Base-by-base conservation (phyloP, 2,888 invertebrate genomes). In the Subacronicta megacephala region DNA sequence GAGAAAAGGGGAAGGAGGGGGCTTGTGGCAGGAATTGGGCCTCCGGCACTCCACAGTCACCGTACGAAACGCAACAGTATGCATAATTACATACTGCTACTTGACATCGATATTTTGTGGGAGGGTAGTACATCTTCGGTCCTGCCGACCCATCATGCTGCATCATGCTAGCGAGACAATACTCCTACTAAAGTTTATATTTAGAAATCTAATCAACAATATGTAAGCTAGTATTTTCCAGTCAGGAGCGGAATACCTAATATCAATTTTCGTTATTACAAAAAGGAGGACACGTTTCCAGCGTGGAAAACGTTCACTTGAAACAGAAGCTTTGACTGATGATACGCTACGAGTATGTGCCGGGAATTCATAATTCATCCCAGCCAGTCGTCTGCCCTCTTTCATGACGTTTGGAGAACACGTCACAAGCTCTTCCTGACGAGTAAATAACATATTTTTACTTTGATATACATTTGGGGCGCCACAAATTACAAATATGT, bases 301-400 rank as follows among this genome's bases (percentile, higher is more conserved):
- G n/a, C 42, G 31, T 26, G 23, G 38, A 50, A 51, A 44, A 46
- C 44, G 35, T 51, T 62, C 53, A 49, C 46, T 60, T 61, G 50
- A 52, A 66, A 70, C 55, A 58, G 54, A 40, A 60, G 43, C 57
- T 55, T 55, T 69, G 70, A 62, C 53, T 62, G 60, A 66, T 63
- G 70, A 54, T 60, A 58, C 51, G 42, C 40, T 52, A n/a, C n/a
- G 31, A n/a, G 31, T n/a, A 40, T 57, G 57, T 70, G 53, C 40
- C 26, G 55, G 38, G 49, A 62, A 62, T 71, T 67, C 63, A 64
- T 73, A 68, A 71, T 71, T 72, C 62, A 60, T 68, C 53, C 42
- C 42, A 33, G 16, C 43, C 35, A 42, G 41, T 46, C 61, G 49
- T 58, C 43, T 53, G 52, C 49, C 57, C 57, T 43, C 47, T 70